Evolutionary conservation across 2,888 invertebrate species (phyloP), one percentile per base, ranked within the genome.

Genomic region (Stenodema calcarata): DNA sequence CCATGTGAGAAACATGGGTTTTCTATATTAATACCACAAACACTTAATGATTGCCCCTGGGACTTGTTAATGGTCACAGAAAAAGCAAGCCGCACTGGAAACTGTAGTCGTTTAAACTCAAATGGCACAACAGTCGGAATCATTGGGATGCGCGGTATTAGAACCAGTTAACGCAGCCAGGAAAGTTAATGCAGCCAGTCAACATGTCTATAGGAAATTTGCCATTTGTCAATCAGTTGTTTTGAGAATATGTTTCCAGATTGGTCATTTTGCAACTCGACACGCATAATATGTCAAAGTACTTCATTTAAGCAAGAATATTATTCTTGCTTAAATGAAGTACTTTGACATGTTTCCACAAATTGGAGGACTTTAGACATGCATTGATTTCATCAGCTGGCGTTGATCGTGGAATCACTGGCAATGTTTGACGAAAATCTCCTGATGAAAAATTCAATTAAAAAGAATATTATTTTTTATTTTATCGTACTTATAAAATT

Each of bases 341-440:
- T n/a, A 86, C n/a, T n/a, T n/a, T n/a, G n/a, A n/a, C n/a, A n/a
- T n/a, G n/a, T n/a, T n/a, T n/a, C n/a, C n/a, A n/a, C 42, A 80
- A 80, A 86, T 35, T 81, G 80, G 86, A 86, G 69, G 86, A 86
- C 86, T 86, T 86, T 86, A 86, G 73, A 80, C 80, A 86, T 86
- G 62, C 69, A 79, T 86, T 80, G 73, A 86, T 35, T 87, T 81
- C 87, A 82, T 87, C 87, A 82, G 82, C 86, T 86, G 81, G 73
- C 86, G 86, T 82, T 86, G 86, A 86, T 82, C 86, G 81, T 86
- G 81, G 86, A 69, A 82, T 86, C 81, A 86, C 86, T 69, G 81
- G 81, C 81, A 86, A 86, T 86, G 86, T 86, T 86, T 86, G 86
- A 70, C 81, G n/a, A n/a, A n/a, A n/a, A n/a, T n/a, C n/a, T 47